phyloP scores from a whole-genome alignment of 2,888 invertebrate genomes.

The Drosophila koepferae region DNA sequence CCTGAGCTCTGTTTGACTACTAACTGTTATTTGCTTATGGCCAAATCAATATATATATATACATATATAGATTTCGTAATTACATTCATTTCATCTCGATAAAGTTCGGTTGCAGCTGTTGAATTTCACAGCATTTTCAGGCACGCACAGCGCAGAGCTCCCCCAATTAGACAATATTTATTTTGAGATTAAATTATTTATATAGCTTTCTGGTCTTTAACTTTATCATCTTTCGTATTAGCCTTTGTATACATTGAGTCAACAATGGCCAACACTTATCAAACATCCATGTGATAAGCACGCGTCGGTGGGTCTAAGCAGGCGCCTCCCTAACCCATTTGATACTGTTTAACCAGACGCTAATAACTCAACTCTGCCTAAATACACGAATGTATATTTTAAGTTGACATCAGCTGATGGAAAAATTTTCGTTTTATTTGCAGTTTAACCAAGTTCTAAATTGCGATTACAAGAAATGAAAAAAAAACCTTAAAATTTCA shows the following conservation, averaged over 20 bases:
- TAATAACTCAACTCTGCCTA: slow-evolving; percentile 1
- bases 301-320: background rate
- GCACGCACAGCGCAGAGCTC: slow-evolving; percentile 40
- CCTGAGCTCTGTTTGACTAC: slow-evolving; percentile 21
- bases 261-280: slow-evolving; percentile 7
- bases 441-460: background rate
- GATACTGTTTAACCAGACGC: slow-evolving; percentile 11
- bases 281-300: slow-evolving; percentile 13
- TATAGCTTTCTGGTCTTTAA: slow-evolving; percentile 5
- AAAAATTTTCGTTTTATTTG: background rate
- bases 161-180: slow-evolving; percentile 41
- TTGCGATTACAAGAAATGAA: background rate
- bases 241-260: slow-evolving; percentile 22
- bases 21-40: slow-evolving; percentile 13
- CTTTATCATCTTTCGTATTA: slow-evolving; percentile 23
- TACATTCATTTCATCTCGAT: slow-evolving; percentile 30
- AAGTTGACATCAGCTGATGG: slow-evolving; percentile 3
- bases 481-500: background rate
- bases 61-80: background rate
- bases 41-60: slow-evolving; percentile 10
- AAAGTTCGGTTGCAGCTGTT: slow-evolving; percentile 39
- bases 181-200: slow-evolving; percentile 30
- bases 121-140: slow-evolving; percentile 40
- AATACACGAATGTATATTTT: background rate
- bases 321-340: slow-evolving; percentile 4